These are phyloP conservation scores for Mercenaria mercenaria DNA, from an alignment of 1,140 invertebrate genomes.

Conservation along the genomic window DNA sequence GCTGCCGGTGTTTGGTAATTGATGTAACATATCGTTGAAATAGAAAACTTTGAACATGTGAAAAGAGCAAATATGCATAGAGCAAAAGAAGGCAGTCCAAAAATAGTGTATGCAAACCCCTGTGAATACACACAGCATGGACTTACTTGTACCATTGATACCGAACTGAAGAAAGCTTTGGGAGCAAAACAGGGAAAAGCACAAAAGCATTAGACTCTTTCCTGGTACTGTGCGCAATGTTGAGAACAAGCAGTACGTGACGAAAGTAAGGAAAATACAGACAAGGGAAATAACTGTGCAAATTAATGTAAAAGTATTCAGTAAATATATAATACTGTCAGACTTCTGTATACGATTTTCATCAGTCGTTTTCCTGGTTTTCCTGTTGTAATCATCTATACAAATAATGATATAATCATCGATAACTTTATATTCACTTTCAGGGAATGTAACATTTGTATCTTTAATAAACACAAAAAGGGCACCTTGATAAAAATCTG, in stretches of 20 bases:
- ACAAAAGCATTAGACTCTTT: conserved; percentile 85
- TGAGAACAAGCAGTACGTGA: conserved; percentile 82
- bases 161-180: conserved; percentile 85
- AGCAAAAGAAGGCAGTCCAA: conserved; percentile 96
- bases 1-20: neutral
- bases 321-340: neutral
- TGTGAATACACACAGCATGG: conserved; percentile 85
- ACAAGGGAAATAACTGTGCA: conserved; percentile 82
- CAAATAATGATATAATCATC: neutral
- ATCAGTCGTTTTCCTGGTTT: neutral
- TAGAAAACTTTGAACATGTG: conserved; percentile 87
- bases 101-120: conserved; percentile 95
- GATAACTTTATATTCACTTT: neutral
- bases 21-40: neutral
- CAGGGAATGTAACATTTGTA: neutral
- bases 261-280: conserved; percentile 84
- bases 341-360: neutral
- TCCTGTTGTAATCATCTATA: neutral
- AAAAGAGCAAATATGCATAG: conserved; percentile 96
- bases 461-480: neutral
- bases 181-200: conserved; percentile 83
- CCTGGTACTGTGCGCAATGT: conserved; percentile 85
- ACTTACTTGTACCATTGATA: neutral
- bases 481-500: neutral
- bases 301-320: neutral